Conservation (phyloP, 2,113 vertebrate genomes). For the Calidris pygmaea region DNA sequence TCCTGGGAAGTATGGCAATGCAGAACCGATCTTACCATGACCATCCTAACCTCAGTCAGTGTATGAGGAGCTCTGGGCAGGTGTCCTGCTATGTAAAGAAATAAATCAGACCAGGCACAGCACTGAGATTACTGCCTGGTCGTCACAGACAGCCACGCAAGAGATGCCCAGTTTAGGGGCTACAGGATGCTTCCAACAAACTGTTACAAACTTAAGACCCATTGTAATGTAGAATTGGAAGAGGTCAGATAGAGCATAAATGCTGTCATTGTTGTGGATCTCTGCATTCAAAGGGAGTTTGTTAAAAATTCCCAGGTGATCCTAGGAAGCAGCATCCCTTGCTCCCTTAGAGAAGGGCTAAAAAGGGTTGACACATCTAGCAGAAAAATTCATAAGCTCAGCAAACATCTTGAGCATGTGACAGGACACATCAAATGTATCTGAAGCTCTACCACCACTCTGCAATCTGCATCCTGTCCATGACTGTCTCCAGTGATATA, state of each 20-base stretch:
- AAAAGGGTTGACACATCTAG: background rate
- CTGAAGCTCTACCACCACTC: background rate
- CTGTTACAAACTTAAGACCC: background rate
- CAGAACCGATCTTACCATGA: background rate
- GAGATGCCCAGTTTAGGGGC: background rate
- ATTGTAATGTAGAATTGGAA: background rate
- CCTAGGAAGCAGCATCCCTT: background rate
- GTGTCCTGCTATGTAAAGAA: background rate
- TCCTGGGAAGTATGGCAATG: background rate
- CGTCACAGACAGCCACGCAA: background rate
- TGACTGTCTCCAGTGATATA: background rate
- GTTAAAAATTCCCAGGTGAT: background rate
- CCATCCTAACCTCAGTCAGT: background rate
- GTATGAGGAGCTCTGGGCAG: background rate
- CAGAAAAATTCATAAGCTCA: background rate
- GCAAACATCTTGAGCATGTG: background rate
- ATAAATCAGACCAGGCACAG: background rate
- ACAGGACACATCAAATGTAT: background rate
- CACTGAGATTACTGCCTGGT: background rate
- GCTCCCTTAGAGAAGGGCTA: background rate
- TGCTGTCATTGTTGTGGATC: background rate
- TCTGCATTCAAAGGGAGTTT: background rate
- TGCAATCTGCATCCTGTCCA: background rate
- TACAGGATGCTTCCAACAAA: background rate
- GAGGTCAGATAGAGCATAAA: background rate